Percentiles rank a stretch among this genome's conserved stretches.
These are phyloP conservation scores for Erannis defoliaria DNA, from an alignment of 2,888 invertebrate genomes.

Conservation along the genomic window DNA sequence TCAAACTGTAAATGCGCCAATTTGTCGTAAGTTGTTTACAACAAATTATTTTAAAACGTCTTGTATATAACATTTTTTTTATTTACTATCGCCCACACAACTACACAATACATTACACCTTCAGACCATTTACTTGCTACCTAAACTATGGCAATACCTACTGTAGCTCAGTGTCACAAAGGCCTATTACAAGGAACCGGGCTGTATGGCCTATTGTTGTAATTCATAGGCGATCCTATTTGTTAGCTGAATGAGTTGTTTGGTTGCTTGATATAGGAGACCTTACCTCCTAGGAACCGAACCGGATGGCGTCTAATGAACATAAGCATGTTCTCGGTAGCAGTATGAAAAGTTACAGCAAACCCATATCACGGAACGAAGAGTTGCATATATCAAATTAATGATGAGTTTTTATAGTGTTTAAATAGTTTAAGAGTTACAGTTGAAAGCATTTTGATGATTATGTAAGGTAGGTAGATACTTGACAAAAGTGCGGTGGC, in stretches of 20 bases:
- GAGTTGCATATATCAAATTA: background rate
- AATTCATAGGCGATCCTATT: conserved; percentile 70
- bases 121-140: background rate
- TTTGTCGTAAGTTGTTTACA: conserved; percentile 3
- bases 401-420: too few relatives aligned
- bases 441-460: too few relatives aligned
- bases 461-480: too few relatives aligned
- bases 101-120: background rate
- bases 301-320: conserved; percentile 51
- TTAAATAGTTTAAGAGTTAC: too few relatives aligned
- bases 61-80: background rate
- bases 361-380: background rate
- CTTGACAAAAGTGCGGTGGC: background rate
- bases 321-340: conserved; percentile 34
- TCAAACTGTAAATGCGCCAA: conserved; percentile 3
- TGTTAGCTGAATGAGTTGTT: conserved; percentile 71
- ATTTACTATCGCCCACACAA: background rate
- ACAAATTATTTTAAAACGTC: conserved; percentile 1
- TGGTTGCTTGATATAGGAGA: conserved; percentile 67
- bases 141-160: conserved; percentile 23
- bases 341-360: conserved; percentile 2
- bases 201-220: conserved; percentile 74
- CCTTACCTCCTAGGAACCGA: conserved; percentile 59
- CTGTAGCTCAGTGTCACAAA: conserved; percentile 72
- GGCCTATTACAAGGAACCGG: conserved; percentile 73